These are phyloP conservation scores for Mythimna loreyi DNA, from an alignment of 2,888 invertebrate species.

Conservation along the genomic window DNA sequence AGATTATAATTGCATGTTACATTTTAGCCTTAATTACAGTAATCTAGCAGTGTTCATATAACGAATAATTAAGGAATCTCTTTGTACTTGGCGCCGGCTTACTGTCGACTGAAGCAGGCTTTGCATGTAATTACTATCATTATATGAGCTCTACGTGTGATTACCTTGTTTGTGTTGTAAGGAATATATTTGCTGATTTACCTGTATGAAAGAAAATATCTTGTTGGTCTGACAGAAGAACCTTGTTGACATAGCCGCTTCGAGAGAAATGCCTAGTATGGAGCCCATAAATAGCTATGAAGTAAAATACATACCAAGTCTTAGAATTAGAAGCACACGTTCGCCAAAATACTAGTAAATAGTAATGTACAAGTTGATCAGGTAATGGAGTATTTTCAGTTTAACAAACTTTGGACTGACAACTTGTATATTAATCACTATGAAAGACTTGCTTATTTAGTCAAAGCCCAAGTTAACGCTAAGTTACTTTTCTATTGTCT, in stretches of 20 bases:
- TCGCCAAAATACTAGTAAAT: too few species aligned
- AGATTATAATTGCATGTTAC: constrained; percentile 13
- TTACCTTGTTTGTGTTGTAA: not conserved
- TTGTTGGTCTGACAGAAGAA: not conserved
- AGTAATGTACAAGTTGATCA: too few species aligned
- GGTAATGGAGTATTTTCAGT: too few species aligned
- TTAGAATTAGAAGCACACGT: too few species aligned
- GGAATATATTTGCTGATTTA: not conserved
- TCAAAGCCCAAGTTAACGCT: too few species aligned
- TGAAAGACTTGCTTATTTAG: too few species aligned
- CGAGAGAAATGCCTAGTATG: not conserved
- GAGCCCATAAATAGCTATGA: not conserved
- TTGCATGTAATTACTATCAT: constrained; percentile 17
- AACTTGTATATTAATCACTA: too few species aligned
- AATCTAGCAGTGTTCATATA: constrained; percentile 9
- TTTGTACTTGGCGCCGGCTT: constrained; percentile 26
- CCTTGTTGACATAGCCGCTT: not conserved
- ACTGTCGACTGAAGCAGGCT: constrained; percentile 20
- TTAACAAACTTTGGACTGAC: too few species aligned
- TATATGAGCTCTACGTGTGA: not conserved
- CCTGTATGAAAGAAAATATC: too few species aligned
- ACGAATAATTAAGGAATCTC: constrained; percentile 34
- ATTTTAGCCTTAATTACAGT: constrained; percentile 4
- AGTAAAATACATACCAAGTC: too few species aligned
- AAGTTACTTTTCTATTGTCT: too few species aligned